These are phyloP conservation scores for Puntigrus tetrazona DNA, from an alignment of 2,113 vertebrate genomes.

Conservation along the genomic window DNA sequence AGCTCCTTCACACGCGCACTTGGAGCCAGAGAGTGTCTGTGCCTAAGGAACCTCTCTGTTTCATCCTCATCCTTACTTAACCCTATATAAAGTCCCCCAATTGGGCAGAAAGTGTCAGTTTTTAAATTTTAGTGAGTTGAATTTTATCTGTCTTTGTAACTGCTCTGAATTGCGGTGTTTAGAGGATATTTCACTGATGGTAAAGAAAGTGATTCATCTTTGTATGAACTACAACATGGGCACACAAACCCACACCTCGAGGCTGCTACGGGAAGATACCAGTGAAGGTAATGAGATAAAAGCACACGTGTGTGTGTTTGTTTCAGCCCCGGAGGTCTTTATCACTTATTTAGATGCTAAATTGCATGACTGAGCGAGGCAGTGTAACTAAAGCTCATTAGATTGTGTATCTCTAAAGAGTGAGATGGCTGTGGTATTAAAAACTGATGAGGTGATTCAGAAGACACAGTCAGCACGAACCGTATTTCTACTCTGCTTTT, in stretches of 20 bases:
- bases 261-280: too few relatives aligned
- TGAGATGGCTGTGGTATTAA: not conserved
- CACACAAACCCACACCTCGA: not conserved
- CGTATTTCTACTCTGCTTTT: not conserved
- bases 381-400: slow-evolving; percentile 15
- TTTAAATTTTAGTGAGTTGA: too few relatives aligned
- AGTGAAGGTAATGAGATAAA: slow-evolving; percentile 11
- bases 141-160: not conserved
- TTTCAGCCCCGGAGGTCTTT: slow-evolving; percentile 8
- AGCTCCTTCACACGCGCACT: not conserved
- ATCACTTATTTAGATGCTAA: slow-evolving; percentile 24
- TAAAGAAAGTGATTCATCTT: not conserved
- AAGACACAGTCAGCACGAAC: not conserved
- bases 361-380: not conserved
- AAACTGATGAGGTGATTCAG: slow-evolving; percentile 6
- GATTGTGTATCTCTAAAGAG: not conserved
- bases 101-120: too few relatives aligned
- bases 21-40: not conserved
- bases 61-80: slow-evolving; percentile 14
- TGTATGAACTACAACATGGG: slow-evolving; percentile 13
- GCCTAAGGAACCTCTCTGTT: not conserved
- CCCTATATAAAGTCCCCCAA: not conserved
- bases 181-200: not conserved
- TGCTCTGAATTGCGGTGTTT: not conserved
- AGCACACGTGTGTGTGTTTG: not conserved